These are phyloP conservation scores for Drosophila mimetica DNA, from an alignment of 2,888 invertebrate species.

Conservation along the genomic window DNA sequence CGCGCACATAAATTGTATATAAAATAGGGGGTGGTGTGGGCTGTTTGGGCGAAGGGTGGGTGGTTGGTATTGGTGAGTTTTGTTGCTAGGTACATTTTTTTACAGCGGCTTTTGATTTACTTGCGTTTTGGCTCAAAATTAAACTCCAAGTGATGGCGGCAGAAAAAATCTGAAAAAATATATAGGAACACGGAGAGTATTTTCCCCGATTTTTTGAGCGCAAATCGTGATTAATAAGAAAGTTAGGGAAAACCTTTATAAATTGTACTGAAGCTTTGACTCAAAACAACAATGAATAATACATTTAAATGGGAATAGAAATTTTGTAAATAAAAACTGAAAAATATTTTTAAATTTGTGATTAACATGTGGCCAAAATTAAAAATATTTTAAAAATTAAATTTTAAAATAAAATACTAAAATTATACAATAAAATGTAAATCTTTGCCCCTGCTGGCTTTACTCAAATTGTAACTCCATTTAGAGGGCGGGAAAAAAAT, in stretches of 20 bases:
- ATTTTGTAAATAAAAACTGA: too few relatives aligned
- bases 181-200: background rate
- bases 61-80: constrained; percentile 56
- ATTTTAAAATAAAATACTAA: background rate
- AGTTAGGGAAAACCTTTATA: background rate
- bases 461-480: constrained; percentile 8
- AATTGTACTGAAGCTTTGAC: background rate
- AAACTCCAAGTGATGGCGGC: constrained; percentile 8
- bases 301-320: too few relatives aligned
- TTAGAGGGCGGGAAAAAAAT: background rate
- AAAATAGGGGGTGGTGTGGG: constrained; percentile 47
- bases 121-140: constrained; percentile 26
- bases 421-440: background rate
- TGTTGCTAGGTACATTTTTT: constrained; percentile 67
- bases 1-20: constrained; percentile 75
- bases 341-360: background rate
- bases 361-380: too few relatives aligned
- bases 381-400: too few relatives aligned
- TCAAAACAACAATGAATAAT: background rate
- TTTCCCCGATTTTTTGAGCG: constrained; percentile 7
- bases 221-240: too few relatives aligned
- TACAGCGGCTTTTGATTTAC: constrained; percentile 23
- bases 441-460: background rate
- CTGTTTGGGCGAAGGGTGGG: constrained; percentile 50
- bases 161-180: background rate